A percentile compares a stretch with the other conserved stretches of the same genome.
These are phyloP conservation scores for Drosophila yakuba DNA, from an alignment of 1,140 invertebrate genomes.

Conservation along the genomic window DNA sequence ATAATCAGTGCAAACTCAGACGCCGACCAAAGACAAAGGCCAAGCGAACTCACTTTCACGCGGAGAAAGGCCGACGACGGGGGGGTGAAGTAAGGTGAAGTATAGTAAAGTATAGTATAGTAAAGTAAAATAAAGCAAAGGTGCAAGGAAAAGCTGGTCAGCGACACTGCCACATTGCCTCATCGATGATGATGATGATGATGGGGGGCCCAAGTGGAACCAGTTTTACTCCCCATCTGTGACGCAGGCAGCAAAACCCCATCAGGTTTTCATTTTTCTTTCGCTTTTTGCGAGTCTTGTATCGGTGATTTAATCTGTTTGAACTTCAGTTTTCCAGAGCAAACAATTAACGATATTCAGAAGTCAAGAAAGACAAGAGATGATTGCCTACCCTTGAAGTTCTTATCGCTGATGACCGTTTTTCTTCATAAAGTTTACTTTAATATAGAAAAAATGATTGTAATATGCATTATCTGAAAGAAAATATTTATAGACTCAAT, in stretches of 20 bases:
- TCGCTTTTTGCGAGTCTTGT: slow-evolving; percentile 24
- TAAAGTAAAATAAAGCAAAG: slow-evolving; percentile 1
- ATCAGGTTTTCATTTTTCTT: slow-evolving; percentile 39
- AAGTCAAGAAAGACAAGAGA: slow-evolving; percentile 14
- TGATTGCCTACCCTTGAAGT: slow-evolving; percentile 30
- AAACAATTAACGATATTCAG: slow-evolving; percentile 36
- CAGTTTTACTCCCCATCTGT: slow-evolving; percentile 65
- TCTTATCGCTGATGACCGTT: slow-evolving; percentile 13
- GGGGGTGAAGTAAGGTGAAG: background rate
- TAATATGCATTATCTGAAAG: slow-evolving; percentile 5
- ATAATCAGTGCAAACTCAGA: slow-evolving; percentile 77
- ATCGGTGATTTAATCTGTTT: slow-evolving; percentile 57
- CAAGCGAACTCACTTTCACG: slow-evolving; percentile 61
- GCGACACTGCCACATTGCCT: slow-evolving; percentile 69
- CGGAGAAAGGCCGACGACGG: background rate
- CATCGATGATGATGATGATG: slow-evolving; percentile 37
- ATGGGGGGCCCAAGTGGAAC: slow-evolving; percentile 38
- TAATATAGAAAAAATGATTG: slow-evolving; percentile 1
- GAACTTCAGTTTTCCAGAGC: slow-evolving; percentile 30
- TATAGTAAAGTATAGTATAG: background rate
- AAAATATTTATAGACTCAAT: slow-evolving; percentile 6
- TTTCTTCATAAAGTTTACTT: slow-evolving; percentile 1
- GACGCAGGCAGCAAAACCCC: slow-evolving; percentile 55
- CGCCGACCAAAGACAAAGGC: slow-evolving; percentile 61
- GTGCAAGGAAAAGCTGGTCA: slow-evolving; percentile 66